phyloP scores from a whole-genome alignment of 2,888 invertebrate species.

The Nomada goodeniana region DNA sequence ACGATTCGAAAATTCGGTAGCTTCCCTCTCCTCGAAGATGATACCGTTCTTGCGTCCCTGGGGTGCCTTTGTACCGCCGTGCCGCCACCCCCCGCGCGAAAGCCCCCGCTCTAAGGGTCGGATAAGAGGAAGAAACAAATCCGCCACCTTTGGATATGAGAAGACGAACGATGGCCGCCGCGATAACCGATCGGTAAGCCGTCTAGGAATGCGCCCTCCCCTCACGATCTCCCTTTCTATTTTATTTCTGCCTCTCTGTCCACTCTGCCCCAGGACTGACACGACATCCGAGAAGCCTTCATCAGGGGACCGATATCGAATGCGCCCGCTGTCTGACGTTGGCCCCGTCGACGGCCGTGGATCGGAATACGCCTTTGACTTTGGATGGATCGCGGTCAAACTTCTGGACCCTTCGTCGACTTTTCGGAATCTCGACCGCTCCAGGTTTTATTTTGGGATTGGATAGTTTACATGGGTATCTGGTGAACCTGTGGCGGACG shows the following conservation, averaged over 20 bases:
- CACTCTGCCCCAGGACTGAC: conserved; percentile 42
- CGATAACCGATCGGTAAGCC: conserved; percentile 80
- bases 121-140: conserved; percentile 81
- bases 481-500: no score
- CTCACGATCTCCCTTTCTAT: conserved; percentile 62
- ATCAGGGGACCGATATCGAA: conserved; percentile 61
- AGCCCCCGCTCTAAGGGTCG: conserved; percentile 62
- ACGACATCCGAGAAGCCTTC: conserved; percentile 71
- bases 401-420: conserved; percentile 35
- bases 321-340: conserved; percentile 36
- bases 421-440: conserved; percentile 41
- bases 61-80: conserved; percentile 59
- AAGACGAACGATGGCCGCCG: conserved; percentile 73
- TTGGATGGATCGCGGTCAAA: conserved; percentile 37
- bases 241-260: conserved; percentile 55
- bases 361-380: conserved; percentile 61
- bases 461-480: no score
- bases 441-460: neutral
- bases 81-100: conserved; percentile 62
- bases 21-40: conserved; percentile 57
- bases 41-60: conserved; percentile 60
- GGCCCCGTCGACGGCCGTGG: conserved; percentile 48
- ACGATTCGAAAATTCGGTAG: conserved; percentile 63
- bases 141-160: conserved; percentile 78
- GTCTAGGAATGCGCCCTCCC: conserved; percentile 81